Evolutionary conservation across 2,113 vertebrate species (phyloP).

Genomic region (Saccopteryx bilineata): DNA sequence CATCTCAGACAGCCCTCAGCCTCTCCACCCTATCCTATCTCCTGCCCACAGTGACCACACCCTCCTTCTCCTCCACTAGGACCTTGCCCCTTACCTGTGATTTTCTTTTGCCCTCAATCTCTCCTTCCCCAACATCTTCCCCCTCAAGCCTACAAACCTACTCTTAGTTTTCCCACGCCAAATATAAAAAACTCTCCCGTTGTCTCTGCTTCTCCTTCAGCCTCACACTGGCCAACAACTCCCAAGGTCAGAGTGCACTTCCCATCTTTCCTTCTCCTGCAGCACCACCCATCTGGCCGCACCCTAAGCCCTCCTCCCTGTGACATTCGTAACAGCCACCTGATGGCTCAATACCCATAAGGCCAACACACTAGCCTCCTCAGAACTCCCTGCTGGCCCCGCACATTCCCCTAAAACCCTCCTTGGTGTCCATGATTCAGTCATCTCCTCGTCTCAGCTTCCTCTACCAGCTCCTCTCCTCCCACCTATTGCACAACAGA

Average conservation of each 20-base stretch:
- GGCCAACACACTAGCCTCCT: background rate
- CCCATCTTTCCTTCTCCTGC: background rate
- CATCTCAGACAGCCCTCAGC: background rate
- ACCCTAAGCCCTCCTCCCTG: no score
- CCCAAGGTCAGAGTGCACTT: background rate
- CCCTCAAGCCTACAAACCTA: background rate
- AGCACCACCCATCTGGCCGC: background rate
- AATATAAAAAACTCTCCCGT: background rate
- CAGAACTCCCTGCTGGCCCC: background rate
- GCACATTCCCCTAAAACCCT: background rate
- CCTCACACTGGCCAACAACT: background rate
- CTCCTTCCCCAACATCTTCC: background rate
- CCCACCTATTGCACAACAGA: background rate
- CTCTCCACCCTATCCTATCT: background rate
- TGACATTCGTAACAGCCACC: background rate
- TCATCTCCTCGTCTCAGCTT: background rate
- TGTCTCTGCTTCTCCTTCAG: background rate
- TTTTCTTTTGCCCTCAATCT: background rate
- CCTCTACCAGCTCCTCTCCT: background rate
- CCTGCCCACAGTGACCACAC: background rate
- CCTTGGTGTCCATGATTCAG: background rate
- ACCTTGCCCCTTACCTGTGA: background rate
- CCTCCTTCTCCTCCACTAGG: background rate
- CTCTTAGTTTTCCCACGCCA: background rate
- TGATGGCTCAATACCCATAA: background rate